Percentiles rank a stretch among this genome's conserved stretches.
Conservation (phyloP, 2,888 invertebrate genomes). For the Epicampocera succincta region DNA sequence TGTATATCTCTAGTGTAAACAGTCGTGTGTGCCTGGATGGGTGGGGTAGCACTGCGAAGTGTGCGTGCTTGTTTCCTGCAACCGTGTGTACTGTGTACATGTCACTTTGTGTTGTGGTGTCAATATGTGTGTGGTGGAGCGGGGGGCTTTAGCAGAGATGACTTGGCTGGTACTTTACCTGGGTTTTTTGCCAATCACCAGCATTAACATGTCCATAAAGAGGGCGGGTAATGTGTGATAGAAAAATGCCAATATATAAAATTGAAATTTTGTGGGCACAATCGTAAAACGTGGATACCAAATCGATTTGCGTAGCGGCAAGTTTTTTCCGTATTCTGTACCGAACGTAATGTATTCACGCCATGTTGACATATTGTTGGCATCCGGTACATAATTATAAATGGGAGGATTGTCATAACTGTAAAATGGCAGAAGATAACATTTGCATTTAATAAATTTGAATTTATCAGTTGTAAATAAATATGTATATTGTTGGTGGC, state of each 20-base stretch:
- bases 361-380: constrained; percentile 92
- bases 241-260: constrained; percentile 83
- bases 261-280: constrained; percentile 82
- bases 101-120: constrained; percentile 39
- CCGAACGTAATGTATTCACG: constrained; percentile 84
- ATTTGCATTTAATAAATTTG: constrained; percentile 38
- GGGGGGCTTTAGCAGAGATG: neutral
- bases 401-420: constrained; percentile 78
- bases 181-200: constrained; percentile 78
- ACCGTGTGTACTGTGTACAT: constrained; percentile 22
- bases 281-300: constrained; percentile 86
- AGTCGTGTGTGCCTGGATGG: neutral
- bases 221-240: constrained; percentile 87
- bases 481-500: constrained; percentile 16
- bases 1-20: constrained; percentile 42
- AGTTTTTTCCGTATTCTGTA: constrained; percentile 82
- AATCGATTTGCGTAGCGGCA: constrained; percentile 86
- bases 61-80: neutral
- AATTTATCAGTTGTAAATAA: constrained; percentile 26
- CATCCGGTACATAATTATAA: constrained; percentile 94
- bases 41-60: neutral
- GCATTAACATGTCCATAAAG: constrained; percentile 83
- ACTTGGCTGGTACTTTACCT: constrained; percentile 78
- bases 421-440: constrained; percentile 40
- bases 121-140: constrained; percentile 26